phyloP scores from a whole-genome alignment of 2,113 vertebrate species.

The Bubo blakistoni region DNA sequence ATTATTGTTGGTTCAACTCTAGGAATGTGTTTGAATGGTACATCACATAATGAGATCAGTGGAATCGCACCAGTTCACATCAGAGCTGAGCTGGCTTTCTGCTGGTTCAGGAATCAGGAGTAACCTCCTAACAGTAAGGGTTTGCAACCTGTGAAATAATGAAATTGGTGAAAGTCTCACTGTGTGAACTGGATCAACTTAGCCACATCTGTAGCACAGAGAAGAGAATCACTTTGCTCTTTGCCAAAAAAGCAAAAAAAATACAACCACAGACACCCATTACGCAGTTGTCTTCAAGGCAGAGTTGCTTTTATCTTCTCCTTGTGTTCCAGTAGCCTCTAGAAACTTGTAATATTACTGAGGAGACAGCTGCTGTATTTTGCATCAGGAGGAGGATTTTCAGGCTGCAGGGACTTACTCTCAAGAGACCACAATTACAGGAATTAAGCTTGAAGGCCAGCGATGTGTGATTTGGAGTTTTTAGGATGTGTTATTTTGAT shows the following conservation, averaged over 20 bases:
- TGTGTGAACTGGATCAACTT: neutral
- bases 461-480: neutral
- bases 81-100: neutral
- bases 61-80: neutral
- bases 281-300: neutral
- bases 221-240: neutral
- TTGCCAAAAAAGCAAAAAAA: neutral
- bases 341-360: neutral
- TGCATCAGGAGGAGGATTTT: neutral
- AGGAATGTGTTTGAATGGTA: fast-evolving
- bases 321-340: neutral
- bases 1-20: too few species aligned
- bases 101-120: neutral
- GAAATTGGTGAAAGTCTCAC: neutral
- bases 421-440: neutral
- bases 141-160: neutral
- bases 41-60: fast-evolving
- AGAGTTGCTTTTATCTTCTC: neutral
- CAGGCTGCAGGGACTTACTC: neutral
- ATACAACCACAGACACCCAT: too few species aligned
- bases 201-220: neutral
- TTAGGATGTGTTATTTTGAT: neutral
- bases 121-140: too few species aligned
- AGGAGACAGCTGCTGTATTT: neutral
- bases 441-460: neutral